Base-by-base conservation (phyloP, 2,113 vertebrate genomes). In the Halcyon senegalensis region DNA sequence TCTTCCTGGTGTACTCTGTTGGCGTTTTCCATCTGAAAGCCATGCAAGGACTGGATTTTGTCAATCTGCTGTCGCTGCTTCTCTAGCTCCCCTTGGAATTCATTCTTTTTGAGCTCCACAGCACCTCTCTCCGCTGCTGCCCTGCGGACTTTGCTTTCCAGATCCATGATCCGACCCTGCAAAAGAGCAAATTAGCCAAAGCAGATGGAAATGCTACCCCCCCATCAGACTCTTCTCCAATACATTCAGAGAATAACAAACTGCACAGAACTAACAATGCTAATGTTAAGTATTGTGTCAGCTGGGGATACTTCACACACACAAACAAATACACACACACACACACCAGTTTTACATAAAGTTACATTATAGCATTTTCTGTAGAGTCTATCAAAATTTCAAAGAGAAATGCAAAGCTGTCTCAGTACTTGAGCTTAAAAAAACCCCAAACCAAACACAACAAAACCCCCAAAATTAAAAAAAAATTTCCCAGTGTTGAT, bases 81-180 rank as follows among this genome's bases (percentile, higher is more conserved):
- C 74, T 98, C 97, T 41, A 99, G 97, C 84, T 99, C 98, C 12
- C 98, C 98, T 96, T 99, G 98, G 84, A 98, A 99, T 96, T 99
- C 98, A 3, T 97, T 99, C 97, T 99, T 99, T 87, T 99, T 99
- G 77, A 98, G 78, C 87, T 99, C 99, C 33, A 98, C 98, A 0
- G 97, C 98, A 0, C 98, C 98, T 33, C 98, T 96, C 93, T 99
- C 99, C 0, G 94, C 98, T 2, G 98, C 98, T 0, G 97, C 98
- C 56, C 98, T 98, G 67, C 98, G 98, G 60, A 99, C 98, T 90
- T 98, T 98, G 86, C 97, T 97, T 97, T 99, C 99, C 94, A 99
- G 90, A 76, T 99, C 99, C 92, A 98, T 91, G 51, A 99, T 91
- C 53, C 98, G 98, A 6, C 94, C 98, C 99, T 99, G 78, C 41